Conservation (phyloP, 2,113 vertebrate species). For the Aramus guarauna region DNA sequence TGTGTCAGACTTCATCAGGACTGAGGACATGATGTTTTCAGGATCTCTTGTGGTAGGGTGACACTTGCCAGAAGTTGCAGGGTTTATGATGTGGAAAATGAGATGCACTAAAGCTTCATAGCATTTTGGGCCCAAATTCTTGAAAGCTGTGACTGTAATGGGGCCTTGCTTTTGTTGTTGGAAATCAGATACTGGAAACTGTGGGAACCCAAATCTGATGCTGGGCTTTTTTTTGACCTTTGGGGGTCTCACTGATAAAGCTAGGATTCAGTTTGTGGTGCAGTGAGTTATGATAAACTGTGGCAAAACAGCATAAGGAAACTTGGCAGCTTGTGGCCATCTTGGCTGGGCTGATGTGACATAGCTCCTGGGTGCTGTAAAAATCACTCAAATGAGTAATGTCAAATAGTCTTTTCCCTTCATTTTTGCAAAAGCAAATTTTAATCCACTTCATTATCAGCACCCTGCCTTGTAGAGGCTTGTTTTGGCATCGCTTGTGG, state of each 20-base stretch:
- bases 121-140: neutral
- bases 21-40: neutral
- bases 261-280: neutral
- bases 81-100: neutral
- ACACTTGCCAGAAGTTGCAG: neutral
- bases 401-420: neutral
- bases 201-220: neutral
- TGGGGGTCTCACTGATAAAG: neutral
- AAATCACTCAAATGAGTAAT: neutral
- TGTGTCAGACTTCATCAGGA: neutral
- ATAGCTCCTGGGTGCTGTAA: neutral
- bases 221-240: neutral
- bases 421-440: neutral
- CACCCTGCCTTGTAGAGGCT: neutral
- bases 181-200: neutral
- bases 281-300: neutral
- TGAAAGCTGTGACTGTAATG: neutral
- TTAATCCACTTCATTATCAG: neutral
- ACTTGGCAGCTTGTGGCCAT: neutral
- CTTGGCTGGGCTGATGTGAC: neutral
- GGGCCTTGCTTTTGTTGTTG: neutral
- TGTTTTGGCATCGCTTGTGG: neutral
- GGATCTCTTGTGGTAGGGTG: neutral
- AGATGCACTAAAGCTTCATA: neutral
- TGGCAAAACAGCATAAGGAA: neutral